Base-by-base conservation (phyloP, 2,113 vertebrate genomes). In the Melanocharis versteri region DNA sequence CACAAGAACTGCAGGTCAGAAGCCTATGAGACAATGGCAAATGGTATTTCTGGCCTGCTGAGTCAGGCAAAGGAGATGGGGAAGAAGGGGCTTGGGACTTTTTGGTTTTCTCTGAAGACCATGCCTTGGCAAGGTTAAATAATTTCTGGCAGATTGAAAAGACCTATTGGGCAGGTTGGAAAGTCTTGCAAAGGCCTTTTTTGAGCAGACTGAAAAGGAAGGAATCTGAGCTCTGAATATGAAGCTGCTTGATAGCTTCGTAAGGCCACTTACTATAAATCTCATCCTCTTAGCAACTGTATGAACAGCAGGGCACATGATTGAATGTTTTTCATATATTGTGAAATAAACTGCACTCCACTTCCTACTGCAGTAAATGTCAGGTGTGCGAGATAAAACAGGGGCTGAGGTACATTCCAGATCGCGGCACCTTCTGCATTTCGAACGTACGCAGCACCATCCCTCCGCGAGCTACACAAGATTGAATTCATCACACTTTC, bases 271-370 rank as follows among this genome's bases (percentile, higher is more conserved):
- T 87, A 64, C 76, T 88, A 93, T 94, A 85, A 93, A 90, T 93
- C 83, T 96, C 96, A 65, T 82, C 86, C 92, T 95, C 86, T 95
- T 90, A 95, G 76, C 77, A 89, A 89, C 87, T 91, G 44, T 61
- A 85, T 19, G 73, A 96, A 83, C 80, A 94, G 92, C 77, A 84
- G 88, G 80, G 65, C 76, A 82, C 79, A 84, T 71, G 92, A 96
- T 39, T 79, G 90, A 96, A 90, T 87, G 80, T 82, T 93, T 95
- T 90, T 87, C 88, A 92, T 87, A 84, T 58, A 81, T 69, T 56
- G 81, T 94, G 88, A 93, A 96, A 92, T 93, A 95, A 95, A 93
- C 64, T 0, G 13, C 72, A 71, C 47, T 95, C 60, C n/a, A 35
- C 81, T 94, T 93, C 92, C 90, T 71, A 28, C 76, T 60, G 60